Percentiles rank a stretch among this genome's conserved stretches.
Evolutionary conservation across 2,797 vertebrate species (phyloP).

Genomic region (Hypotaenidia okinawae): DNA sequence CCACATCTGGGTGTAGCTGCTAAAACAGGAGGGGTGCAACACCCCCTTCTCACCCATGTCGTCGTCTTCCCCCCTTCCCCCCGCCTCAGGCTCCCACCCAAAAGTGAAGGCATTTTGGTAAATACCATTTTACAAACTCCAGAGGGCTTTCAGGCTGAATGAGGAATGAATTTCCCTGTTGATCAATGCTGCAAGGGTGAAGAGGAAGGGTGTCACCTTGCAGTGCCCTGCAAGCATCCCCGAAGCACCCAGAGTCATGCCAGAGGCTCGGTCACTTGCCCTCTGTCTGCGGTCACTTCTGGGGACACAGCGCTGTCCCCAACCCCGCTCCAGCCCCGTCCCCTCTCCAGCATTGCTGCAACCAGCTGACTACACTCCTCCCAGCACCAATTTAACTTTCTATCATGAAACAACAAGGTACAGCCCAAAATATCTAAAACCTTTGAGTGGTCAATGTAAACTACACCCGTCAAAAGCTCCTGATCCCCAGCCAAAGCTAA

Average conservation of each 20-base stretch:
- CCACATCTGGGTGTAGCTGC: background rate
- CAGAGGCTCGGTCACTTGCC: background rate
- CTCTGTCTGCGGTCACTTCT: background rate
- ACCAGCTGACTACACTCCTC: background rate
- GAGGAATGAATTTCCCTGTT: background rate
- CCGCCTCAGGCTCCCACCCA: background rate
- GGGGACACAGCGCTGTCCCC: background rate
- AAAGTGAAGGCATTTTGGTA: accelerated
- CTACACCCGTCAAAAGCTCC: slow-evolving; percentile 23
- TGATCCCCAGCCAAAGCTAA: slow-evolving; percentile 59
- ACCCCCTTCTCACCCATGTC: background rate
- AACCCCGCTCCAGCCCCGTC: background rate
- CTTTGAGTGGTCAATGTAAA: slow-evolving; percentile 42
- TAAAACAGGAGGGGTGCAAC: background rate
- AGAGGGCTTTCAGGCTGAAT: background rate
- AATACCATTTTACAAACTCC: background rate
- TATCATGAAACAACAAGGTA: slow-evolving; percentile 27
- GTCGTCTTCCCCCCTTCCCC: background rate
- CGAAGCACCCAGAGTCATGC: background rate
- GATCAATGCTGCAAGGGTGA: background rate
- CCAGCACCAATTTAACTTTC: slow-evolving; percentile 12
- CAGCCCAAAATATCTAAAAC: slow-evolving; percentile 16
- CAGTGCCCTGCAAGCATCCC: background rate
- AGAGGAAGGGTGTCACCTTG: accelerated
- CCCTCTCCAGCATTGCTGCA: background rate